Base-by-base conservation (phyloP, 1,140 invertebrate species). In the Zelostemma sp. region DNA sequence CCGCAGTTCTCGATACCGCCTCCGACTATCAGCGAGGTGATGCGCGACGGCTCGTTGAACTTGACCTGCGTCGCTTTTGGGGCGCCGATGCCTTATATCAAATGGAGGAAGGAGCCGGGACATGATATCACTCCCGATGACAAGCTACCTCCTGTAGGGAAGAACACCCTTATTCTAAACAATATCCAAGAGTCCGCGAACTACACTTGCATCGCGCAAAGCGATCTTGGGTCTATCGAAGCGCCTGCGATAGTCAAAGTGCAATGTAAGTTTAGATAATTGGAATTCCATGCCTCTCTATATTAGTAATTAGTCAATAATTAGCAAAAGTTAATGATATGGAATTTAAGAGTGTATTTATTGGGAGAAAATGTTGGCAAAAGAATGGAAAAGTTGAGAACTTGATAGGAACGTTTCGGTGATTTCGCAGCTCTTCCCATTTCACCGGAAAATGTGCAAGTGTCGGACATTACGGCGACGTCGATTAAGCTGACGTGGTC, bases 181-280 rank as follows among this genome's bases (percentile, higher is more conserved):
- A 91, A 97, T 76, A 94, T 99, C 35, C 89, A 93, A 66, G 93
- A 97, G 78, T 95, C 95, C 0, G 95, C 93, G 5, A 99, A 98
- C 85, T 99, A 97, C 86, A 99, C 97, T 0, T 99, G 97, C 81
- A 92, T 97, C 31, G 97, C 97, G 0, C 91, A 93, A n/a, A 97
- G 95, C 64, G 95, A 95, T 1, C 88, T 98, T 12, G 97, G 97
- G 11, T 91, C 93, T 72, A 97, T 98, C 48, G 95, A 98, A 76
- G 87, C 92, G 4, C 89, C 90, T 0, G 91, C 96, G 11, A 88
- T 93, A 70, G 95, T 99, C 60, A 94, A 95, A 89, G 97, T 99
- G 56, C 95, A 97, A 90, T 96, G 96, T 97, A 86, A 93, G 93
- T 89, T n/a, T n/a, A n/a, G n/a, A n/a, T n/a, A n/a, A n/a, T n/a